Evolutionary conservation across 2,888 invertebrate species (phyloP).

Genomic region (Mycogona germanica): DNA sequence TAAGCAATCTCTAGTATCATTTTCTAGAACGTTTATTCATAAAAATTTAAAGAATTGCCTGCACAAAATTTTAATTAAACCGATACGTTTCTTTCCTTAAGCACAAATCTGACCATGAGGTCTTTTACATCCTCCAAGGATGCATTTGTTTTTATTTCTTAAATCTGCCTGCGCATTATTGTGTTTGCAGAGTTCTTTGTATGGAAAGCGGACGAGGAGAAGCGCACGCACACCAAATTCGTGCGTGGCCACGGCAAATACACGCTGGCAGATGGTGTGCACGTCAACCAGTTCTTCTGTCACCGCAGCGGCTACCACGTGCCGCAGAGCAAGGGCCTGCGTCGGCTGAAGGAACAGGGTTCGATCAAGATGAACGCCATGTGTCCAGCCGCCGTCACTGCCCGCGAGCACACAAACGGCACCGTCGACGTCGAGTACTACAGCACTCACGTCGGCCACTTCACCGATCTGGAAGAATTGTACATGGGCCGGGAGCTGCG

Average conservation of each 20-base stretch:
- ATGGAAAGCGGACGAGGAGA: conserved; percentile 12
- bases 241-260: conserved; percentile 6
- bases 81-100: too few relatives aligned
- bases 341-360: conserved; percentile 10
- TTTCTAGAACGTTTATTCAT: too few relatives aligned
- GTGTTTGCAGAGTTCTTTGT: conserved; percentile 6
- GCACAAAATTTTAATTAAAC: not conserved
- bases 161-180: not conserved
- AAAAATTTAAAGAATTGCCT: not conserved
- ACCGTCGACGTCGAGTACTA: not conserved
- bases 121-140: not conserved
- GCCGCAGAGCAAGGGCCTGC: conserved; percentile 3
- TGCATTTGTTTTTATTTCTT: too few relatives aligned
- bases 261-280: not conserved
- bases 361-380: conserved; percentile 4
- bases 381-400: conserved; percentile 13
- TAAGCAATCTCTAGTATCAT: too few relatives aligned
- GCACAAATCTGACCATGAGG: not conserved
- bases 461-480: conserved; percentile 5
- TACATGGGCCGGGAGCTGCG: not conserved
- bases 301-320: conserved; percentile 11
- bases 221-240: not conserved
- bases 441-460: conserved; percentile 10
- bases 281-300: conserved; percentile 10
- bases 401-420: not conserved